These are phyloP conservation scores for Hydraecia micacea DNA, from an alignment of 2,888 invertebrate species.

Conservation along the genomic window DNA sequence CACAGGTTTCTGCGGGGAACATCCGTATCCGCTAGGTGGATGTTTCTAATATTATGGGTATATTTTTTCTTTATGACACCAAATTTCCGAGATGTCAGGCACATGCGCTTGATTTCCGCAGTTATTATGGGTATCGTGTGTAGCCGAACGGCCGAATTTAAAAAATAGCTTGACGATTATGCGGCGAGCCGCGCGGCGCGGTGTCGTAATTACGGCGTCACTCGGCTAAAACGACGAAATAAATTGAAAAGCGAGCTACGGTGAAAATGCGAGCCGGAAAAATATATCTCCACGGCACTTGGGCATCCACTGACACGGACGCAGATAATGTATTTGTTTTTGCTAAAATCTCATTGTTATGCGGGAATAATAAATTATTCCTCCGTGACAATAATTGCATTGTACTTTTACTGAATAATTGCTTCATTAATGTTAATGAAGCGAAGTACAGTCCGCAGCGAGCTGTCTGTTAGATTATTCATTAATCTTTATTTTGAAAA, in stretches of 20 bases:
- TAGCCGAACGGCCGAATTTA: conserved; percentile 68
- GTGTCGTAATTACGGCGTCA: conserved; percentile 86
- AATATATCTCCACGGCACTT: conserved; percentile 84
- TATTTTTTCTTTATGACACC: conserved; percentile 58
- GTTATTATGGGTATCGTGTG: conserved; percentile 58
- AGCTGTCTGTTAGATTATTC: conserved; percentile 47
- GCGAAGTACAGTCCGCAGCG: conserved; percentile 61
- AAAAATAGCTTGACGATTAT: conserved; percentile 80
- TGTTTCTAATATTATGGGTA: conserved; percentile 56
- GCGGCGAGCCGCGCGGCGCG: conserved; percentile 77
- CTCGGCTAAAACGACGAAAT: conserved; percentile 87
- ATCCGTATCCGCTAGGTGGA: conserved; percentile 46
- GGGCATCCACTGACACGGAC: conserved; percentile 81
- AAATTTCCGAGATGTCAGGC: conserved; percentile 70
- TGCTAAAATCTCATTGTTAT: conserved; percentile 83
- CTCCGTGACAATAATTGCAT: conserved; percentile 76
- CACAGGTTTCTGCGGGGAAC: conserved; percentile 46
- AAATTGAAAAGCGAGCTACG: conserved; percentile 87
- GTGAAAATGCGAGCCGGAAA: conserved; percentile 83
- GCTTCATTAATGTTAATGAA: conserved; percentile 82
- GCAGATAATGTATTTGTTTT: conserved; percentile 87
- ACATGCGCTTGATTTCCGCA: conserved; percentile 65
- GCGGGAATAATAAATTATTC: conserved; percentile 80
- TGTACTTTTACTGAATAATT: conserved; percentile 78
- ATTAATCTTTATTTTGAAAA: conserved; percentile 36